Conservation (phyloP, 1,140 invertebrate species). For the Teleopsis dalmanni region DNA sequence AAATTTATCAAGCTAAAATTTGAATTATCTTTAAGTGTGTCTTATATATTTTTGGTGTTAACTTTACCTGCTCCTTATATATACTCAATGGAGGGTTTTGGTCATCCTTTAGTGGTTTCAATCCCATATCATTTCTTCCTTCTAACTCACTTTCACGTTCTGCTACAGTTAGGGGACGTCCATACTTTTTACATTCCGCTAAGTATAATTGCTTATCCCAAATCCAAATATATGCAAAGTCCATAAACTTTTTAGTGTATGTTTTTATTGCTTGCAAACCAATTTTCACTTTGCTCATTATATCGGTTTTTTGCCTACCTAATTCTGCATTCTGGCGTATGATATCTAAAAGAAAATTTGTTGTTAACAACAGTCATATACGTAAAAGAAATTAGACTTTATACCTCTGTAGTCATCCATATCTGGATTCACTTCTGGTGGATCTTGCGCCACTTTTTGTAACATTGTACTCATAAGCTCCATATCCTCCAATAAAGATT, state of each 20-base stretch:
- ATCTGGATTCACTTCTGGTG: constrained; percentile 10
- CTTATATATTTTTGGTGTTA: background rate
- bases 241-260: constrained; percentile 24
- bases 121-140: constrained; percentile 19
- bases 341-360: constrained; percentile 16
- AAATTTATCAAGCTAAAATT: constrained; percentile 23
- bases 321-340: constrained; percentile 20
- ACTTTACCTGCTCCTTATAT: constrained; percentile 25
- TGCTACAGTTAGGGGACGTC: constrained; percentile 51
- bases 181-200: constrained; percentile 58
- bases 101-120: constrained; percentile 19
- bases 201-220: constrained; percentile 57
- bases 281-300: constrained; percentile 23
- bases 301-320: constrained; percentile 21
- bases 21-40: background rate
- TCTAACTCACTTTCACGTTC: constrained; percentile 45
- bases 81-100: constrained; percentile 22
- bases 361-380: background rate
- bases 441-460: constrained; percentile 25
- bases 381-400: background rate
- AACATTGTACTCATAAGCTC: constrained; percentile 48
- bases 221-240: constrained; percentile 58
- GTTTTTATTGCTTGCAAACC: constrained; percentile 22
- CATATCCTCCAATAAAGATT: constrained; percentile 54
- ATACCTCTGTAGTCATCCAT: constrained; percentile 14